Base-by-base conservation (phyloP, 2,113 vertebrate species). In the Lota lota region DNA sequence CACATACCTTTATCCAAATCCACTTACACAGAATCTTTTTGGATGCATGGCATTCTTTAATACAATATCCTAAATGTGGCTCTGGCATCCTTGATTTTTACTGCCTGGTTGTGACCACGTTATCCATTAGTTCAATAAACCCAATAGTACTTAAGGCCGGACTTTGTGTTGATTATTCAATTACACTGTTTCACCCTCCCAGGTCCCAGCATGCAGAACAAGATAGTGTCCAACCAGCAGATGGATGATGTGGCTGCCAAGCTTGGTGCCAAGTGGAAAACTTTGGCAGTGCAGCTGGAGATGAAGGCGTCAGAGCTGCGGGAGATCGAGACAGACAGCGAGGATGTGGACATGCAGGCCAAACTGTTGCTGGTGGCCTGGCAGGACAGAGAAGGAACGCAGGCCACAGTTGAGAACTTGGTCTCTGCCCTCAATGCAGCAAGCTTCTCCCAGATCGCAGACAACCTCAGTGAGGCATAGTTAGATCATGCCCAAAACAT, bases 321-420 rank as follows among this genome's bases (percentile, higher is more conserved):
- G n/a, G 95, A 95, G 88, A 98, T 99, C 0, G 96, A 99, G 81
- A 91, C 89, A 0, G 97, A 99, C 76, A 96, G 95, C 0, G 97
- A 99, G 70, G 97, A 98, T 0, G 65, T 93, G 24, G 94, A 93
- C 73, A 95, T 97, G 91, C 94, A 96, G 83, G 97, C 97, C 0
- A 97, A 95, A 81, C 94, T 98, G 89, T 90, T 99, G 77, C 93
- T 99, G 6, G 94, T 98, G 0, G 93, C 95, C 72, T 99, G 97
- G 97, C 97, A 99, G 88, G 97, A 99, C 65, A 89, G 96, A 70
- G 97, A 99, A 82, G 96, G 94, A 0, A 6, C 85, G 0, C 96
- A 96, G 0, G 96, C 97, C 0, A 97, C 90, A 0, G 90, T 94
- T 0, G 96, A 96, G 73, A 95, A 89, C 69, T 92, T 98, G 71